Evolutionary conservation across 2,888 invertebrate species (phyloP).

Genomic region (Scelioninae gen. 2): DNA sequence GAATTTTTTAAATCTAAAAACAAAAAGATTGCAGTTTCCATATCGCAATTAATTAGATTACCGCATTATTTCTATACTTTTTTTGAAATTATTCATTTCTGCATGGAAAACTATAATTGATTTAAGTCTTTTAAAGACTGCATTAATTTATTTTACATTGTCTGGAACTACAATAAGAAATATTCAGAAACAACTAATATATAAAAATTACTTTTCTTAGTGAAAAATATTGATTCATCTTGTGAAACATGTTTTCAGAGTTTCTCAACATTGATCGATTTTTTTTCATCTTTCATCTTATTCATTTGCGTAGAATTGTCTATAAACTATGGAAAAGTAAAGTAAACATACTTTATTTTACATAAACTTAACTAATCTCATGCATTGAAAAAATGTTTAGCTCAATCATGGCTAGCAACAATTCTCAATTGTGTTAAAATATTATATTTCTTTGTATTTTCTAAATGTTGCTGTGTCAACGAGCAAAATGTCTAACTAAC

Average conservation of each 20-base stretch:
- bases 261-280: slow-evolving; percentile 2
- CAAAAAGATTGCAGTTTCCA: too few relatives aligned
- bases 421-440: slow-evolving; percentile 43
- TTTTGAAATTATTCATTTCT: too few relatives aligned
- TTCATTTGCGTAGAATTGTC: slow-evolving; percentile 23
- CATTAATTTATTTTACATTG: slow-evolving; percentile 15
- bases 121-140: slow-evolving; percentile 15
- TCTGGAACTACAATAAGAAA: slow-evolving; percentile 15
- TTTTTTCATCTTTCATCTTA: slow-evolving; percentile 14
- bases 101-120: slow-evolving; percentile 1
- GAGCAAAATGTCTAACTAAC: slow-evolving; percentile 39
- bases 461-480: slow-evolving; percentile 43
- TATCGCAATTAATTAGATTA: too few relatives aligned
- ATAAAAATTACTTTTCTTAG: slow-evolving; percentile 25
- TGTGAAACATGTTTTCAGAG: slow-evolving; percentile 7
- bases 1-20: too few relatives aligned
- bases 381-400: slow-evolving; percentile 30
- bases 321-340: slow-evolving; percentile 41
- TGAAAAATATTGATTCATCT: slow-evolving; percentile 40
- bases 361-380: slow-evolving; percentile 35
- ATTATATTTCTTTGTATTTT: slow-evolving; percentile 32
- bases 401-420: slow-evolving; percentile 35
- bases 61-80: too few relatives aligned
- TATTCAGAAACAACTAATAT: slow-evolving; percentile 29
- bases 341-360: slow-evolving; percentile 18